Conservation (phyloP, 1,140 invertebrate genomes). For the Nylanderia fulva region DNA sequence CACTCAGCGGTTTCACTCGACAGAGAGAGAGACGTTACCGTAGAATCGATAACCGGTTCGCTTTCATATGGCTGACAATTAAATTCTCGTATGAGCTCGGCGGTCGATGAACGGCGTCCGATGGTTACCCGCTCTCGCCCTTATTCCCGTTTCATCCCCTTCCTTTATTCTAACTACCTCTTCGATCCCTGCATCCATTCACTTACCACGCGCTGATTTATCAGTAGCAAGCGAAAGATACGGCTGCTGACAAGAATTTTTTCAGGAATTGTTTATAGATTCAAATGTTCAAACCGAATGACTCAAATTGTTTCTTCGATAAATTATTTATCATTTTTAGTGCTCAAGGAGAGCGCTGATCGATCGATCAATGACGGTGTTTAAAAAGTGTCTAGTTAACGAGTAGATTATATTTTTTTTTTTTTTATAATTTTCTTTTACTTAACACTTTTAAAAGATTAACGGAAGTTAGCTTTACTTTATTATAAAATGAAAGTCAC, state of each 20-base stretch:
- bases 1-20: constrained; percentile 46
- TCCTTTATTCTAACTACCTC: not conserved
- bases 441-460: not conserved
- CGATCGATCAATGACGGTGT: constrained; percentile 27
- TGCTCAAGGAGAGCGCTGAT: not conserved
- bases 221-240: constrained; percentile 38
- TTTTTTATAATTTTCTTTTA: constrained; percentile 11
- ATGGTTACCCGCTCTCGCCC: constrained; percentile 28
- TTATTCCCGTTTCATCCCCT: not conserved
- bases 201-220: constrained; percentile 22
- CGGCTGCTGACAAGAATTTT: constrained; percentile 32
- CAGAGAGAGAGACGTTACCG: constrained; percentile 56
- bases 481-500: not conserved
- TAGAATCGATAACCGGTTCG: constrained; percentile 76
- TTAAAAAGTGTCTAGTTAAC: constrained; percentile 20
- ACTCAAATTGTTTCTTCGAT: constrained; percentile 54
- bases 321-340: constrained; percentile 56
- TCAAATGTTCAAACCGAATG: no score
- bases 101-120: constrained; percentile 54
- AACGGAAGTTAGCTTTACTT: not conserved
- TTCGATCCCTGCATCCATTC: constrained; percentile 29
- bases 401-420: not conserved
- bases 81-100: constrained; percentile 75
- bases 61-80: constrained; percentile 77
- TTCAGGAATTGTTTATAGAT: not conserved